Base-by-base conservation (phyloP, 2,888 invertebrate genomes). In the Liopterus haemorrhoidalis region DNA sequence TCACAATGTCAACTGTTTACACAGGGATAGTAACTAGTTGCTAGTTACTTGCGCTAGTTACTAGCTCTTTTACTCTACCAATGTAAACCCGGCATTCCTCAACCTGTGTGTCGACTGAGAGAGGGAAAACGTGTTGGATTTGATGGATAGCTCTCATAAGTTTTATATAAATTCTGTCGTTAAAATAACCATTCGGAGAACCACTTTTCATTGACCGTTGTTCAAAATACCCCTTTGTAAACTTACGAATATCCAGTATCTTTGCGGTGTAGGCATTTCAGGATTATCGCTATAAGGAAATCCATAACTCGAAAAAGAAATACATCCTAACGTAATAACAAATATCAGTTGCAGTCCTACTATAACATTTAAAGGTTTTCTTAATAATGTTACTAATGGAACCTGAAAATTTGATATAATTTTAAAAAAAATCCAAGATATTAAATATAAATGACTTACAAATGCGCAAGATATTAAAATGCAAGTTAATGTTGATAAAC, bases 211-310 rank as follows among this genome's bases (percentile, higher is more conserved):
- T n/a, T n/a, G n/a, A n/a, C n/a, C n/a, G n/a, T n/a, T n/a, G n/a
- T n/a, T n/a, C n/a, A n/a, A n/a, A n/a, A n/a, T n/a, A n/a, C n/a
- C n/a, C n/a, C n/a, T n/a, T n/a, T n/a, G n/a, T 18, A 15, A 40
- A 54, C 61, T 57, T 56, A 65, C 67, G 52, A 57, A 57, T 38
- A 65, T 58, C 60, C 60, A 62, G 44, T 80, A 74, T 51, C 89
- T 73, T 70, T 87, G 81, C 36, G 85, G 81, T 20, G 79, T 71
- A 3, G 81, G 80, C 22, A 70, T 64, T 4, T 64, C 54, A 2
- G 66, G 60, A 58, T 78, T 71, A 14, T 74, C 76, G 54, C 75
- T 76, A 67, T 85, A 89, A 1, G 87, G 82, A 63, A 81, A 81
- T 30, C 83, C 82, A 42, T 82, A 66, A 37, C 77, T 76, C 22